Evolutionary conservation across 2,888 invertebrate species (phyloP).

Genomic region (Tubulanus polymorphus): DNA sequence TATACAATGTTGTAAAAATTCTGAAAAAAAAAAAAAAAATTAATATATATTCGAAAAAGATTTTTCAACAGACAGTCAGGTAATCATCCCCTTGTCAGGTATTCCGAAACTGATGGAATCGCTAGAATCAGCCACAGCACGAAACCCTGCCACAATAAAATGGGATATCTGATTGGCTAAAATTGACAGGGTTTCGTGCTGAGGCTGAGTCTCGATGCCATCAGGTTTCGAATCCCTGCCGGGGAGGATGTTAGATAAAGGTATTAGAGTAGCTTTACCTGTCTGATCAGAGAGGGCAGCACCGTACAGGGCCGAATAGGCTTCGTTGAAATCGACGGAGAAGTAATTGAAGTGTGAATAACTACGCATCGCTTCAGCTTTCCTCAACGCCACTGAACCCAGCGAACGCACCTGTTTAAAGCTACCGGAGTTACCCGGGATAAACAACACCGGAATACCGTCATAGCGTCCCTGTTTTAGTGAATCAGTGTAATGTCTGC

Average conservation of each 20-base stretch:
- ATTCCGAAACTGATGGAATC: conserved; percentile 1
- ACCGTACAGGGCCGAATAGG: conserved; percentile 77
- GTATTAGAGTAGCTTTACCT: conserved; percentile 32
- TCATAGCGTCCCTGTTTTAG: too few species aligned
- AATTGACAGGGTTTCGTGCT: neutral
- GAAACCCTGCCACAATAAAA: too few species aligned
- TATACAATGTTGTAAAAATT: conserved; percentile 60
- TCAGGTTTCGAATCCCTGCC: too few species aligned
- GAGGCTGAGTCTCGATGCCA: too few species aligned
- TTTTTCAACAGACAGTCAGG: too few species aligned
- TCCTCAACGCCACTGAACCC: conserved; percentile 85
- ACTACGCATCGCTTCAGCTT: conserved; percentile 66
- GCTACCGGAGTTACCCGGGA: conserved; percentile 94
- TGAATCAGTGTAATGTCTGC: too few species aligned
- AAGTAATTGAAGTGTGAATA: conserved; percentile 88
- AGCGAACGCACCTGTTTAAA: conserved; percentile 87
- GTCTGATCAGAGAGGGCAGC: conserved; percentile 75
- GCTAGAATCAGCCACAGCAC: neutral
- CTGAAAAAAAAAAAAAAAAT: conserved; percentile 28
- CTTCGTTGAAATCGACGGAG: conserved; percentile 81
- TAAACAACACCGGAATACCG: conserved; percentile 91
- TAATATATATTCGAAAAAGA: too few species aligned
- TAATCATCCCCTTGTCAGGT: too few species aligned
- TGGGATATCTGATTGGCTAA: too few species aligned
- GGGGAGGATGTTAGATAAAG: too few species aligned